Evolutionary conservation across 2,888 invertebrate species (phyloP).

Genomic region (Smittia aterrima): DNA sequence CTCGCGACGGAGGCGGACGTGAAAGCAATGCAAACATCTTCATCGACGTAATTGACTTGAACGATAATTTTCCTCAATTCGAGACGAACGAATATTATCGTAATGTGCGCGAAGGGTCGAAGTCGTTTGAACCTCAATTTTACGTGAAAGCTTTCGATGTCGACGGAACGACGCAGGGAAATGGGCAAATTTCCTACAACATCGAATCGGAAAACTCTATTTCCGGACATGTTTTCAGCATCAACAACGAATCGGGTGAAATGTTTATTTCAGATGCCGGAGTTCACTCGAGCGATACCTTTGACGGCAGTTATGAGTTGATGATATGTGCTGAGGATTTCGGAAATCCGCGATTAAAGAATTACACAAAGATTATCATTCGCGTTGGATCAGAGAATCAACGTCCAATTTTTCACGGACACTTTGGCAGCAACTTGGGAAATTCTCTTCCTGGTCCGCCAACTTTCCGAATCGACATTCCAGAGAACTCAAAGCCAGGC

Average conservation of each 20-base stretch:
- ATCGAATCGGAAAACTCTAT: conserved; percentile 69
- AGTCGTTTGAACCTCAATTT: conserved; percentile 75
- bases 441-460: conserved; percentile 64
- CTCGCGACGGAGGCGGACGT: conserved; percentile 76
- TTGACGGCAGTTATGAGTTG: conserved; percentile 70
- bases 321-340: conserved; percentile 68
- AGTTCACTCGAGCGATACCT: conserved; percentile 70
- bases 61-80: conserved; percentile 74
- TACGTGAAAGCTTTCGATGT: conserved; percentile 74
- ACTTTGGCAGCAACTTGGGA: conserved; percentile 60
- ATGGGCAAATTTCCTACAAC: conserved; percentile 65
- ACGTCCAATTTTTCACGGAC: conserved; percentile 74
- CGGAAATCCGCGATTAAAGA: conserved; percentile 65
- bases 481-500: conserved; percentile 68
- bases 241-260: conserved; percentile 70
- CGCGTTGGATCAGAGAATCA: conserved; percentile 79
- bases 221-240: conserved; percentile 62
- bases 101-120: conserved; percentile 73
- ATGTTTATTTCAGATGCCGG: conserved; percentile 60
- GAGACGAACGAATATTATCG: conserved; percentile 68
- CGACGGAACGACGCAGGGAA: conserved; percentile 72
- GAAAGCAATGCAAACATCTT: conserved; percentile 68
- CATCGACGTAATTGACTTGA: conserved; percentile 70
- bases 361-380: conserved; percentile 65
- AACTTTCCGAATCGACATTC: conserved; percentile 67